A percentile compares a stretch with the other conserved stretches of the same genome.
These are phyloP conservation scores for Acronicta aceris DNA, from an alignment of 2,888 invertebrate species.

Conservation along the genomic window DNA sequence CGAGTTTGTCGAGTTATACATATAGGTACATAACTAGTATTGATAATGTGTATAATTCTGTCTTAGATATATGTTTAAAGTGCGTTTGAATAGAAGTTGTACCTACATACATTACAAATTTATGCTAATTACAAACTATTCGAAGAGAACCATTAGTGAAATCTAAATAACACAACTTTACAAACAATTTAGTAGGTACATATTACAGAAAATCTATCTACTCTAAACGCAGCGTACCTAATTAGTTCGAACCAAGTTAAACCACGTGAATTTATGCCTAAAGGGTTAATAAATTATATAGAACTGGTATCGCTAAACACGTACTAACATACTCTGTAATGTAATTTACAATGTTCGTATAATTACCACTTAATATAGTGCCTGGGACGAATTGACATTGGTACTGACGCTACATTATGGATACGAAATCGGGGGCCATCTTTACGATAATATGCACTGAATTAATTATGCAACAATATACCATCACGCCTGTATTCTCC, in stretches of 20 bases:
- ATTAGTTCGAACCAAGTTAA: conserved; percentile 46
- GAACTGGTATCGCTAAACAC: conserved; percentile 25
- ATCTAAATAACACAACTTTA: conserved; percentile 7
- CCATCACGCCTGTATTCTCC: too few species aligned
- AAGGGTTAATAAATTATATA: conserved; percentile 43
- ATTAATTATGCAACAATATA: too few species aligned
- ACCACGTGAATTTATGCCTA: conserved; percentile 36
- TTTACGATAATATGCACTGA: too few species aligned
- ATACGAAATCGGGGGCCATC: background rate
- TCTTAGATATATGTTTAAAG: too few species aligned
- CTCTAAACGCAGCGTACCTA: conserved; percentile 19
- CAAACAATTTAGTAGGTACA: conserved; percentile 9
- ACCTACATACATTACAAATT: background rate
- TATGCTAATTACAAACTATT: background rate
- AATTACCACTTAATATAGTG: conserved; percentile 7
- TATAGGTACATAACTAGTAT: too few species aligned
- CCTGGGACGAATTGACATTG: background rate
- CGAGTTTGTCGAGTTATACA: too few species aligned
- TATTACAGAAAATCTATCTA: conserved; percentile 17
- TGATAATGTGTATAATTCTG: too few species aligned
- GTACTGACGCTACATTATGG: background rate
- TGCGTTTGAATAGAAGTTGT: too few species aligned
- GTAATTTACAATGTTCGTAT: conserved; percentile 20
- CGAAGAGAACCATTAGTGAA: background rate
- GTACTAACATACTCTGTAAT: conserved; percentile 16